phyloP scores from a whole-genome alignment of 2,888 invertebrate species.

The Nomada fucata region DNA sequence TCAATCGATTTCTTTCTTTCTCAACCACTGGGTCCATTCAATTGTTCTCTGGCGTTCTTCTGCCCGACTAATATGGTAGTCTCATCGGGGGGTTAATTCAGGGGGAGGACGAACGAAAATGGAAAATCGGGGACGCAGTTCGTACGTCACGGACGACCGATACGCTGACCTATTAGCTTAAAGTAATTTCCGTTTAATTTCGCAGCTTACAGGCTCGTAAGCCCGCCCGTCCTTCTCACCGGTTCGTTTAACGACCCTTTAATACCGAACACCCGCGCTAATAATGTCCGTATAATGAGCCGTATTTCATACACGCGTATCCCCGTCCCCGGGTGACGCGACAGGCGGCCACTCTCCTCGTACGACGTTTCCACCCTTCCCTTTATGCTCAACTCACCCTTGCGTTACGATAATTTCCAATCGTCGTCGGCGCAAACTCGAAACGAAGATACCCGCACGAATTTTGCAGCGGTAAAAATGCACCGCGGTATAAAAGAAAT shows the following conservation, averaged over 20 bases:
- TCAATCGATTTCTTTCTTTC: no score
- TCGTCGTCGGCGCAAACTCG: no score
- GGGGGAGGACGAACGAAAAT: constrained; percentile 30
- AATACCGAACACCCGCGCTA: constrained; percentile 58
- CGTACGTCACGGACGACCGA: constrained; percentile 53
- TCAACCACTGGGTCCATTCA: no score
- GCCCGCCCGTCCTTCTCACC: neutral
- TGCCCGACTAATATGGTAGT: neutral
- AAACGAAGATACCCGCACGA: no score
- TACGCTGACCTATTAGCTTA: constrained; percentile 71
- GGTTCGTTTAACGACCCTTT: constrained; percentile 69
- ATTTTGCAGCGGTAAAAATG: no score
- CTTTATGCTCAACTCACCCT: no score
- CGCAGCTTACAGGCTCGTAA: constrained; percentile 46
- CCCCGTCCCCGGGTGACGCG: neutral
- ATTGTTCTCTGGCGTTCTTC: neutral
- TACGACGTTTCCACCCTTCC: neutral
- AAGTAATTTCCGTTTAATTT: constrained; percentile 76
- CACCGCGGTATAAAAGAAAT: no score
- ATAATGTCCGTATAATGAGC: constrained; percentile 66
- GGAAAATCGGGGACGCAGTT: constrained; percentile 48
- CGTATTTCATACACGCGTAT: constrained; percentile 39
- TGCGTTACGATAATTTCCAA: no score
- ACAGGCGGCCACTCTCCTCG: neutral
- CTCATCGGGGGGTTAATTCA: neutral